Evolutionary conservation across 1,140 invertebrate species (phyloP).

Genomic region (Oncopodura yosiiana): DNA sequence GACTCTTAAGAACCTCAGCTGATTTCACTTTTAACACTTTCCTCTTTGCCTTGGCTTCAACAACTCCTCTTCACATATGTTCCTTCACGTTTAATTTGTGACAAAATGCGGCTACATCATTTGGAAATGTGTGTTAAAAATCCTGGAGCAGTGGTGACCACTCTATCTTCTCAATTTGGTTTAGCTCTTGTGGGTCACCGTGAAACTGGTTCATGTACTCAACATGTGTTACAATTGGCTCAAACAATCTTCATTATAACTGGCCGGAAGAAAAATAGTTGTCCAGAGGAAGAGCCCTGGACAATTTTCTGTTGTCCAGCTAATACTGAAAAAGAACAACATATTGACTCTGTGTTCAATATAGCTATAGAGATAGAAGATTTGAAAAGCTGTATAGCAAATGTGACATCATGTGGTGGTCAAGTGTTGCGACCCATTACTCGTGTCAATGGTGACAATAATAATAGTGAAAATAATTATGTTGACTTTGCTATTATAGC

Average conservation of each 20-base stretch:
- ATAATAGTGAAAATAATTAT: slow-evolving; percentile 34
- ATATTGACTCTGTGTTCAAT: slow-evolving; percentile 44
- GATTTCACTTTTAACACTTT: too few species aligned
- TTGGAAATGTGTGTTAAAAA: slow-evolving; percentile 43
- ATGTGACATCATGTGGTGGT: slow-evolving; percentile 35
- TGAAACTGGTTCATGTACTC: slow-evolving; percentile 35
- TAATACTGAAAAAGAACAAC: neutral
- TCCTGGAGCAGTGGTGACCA: slow-evolving; percentile 34
- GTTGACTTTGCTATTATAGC: slow-evolving; percentile 41
- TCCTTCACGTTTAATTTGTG: too few species aligned
- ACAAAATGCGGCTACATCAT: slow-evolving; percentile 42
- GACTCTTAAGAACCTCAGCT: too few species aligned
- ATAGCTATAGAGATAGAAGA: slow-evolving; percentile 44
- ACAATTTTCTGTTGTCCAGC: slow-evolving; percentile 36
- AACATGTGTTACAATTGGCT: slow-evolving; percentile 41
- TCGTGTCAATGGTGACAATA: slow-evolving; percentile 36
- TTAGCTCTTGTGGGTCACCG: slow-evolving; percentile 39
- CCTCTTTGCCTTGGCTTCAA: too few species aligned
- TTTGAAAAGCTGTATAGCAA: slow-evolving; percentile 37
- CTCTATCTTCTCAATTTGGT: slow-evolving; percentile 38
- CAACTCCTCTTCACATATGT: too few species aligned
- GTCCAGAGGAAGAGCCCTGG: slow-evolving; percentile 33
- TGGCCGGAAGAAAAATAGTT: slow-evolving; percentile 25
- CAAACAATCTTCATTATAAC: slow-evolving; percentile 41
- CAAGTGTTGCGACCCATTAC: slow-evolving; percentile 36